Evolutionary conservation across 2,888 invertebrate genomes (phyloP).

Genomic region (Cylindroiulus punctatus): DNA sequence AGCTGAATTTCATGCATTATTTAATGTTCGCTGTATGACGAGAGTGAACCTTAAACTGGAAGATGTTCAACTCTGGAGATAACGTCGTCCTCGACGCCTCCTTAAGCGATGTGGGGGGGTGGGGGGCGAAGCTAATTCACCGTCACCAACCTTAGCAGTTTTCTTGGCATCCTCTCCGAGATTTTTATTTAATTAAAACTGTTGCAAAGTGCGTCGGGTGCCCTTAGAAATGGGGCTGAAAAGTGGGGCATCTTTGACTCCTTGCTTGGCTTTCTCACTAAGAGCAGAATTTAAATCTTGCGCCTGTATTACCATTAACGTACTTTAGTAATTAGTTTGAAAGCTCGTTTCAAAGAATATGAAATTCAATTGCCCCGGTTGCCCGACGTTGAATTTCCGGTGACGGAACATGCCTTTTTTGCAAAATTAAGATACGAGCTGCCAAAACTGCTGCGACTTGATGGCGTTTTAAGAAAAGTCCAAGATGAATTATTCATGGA

Average conservation of each 20-base stretch:
- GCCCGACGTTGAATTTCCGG: constrained; percentile 30
- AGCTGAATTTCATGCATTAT: not conserved
- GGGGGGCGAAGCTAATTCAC: too few relatives aligned
- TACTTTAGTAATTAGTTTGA: constrained; percentile 38
- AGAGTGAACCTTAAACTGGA: constrained; percentile 2
- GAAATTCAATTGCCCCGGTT: constrained; percentile 5
- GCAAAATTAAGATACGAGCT: not conserved
- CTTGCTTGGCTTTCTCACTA: not conserved
- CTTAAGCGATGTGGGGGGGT: not conserved
- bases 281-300: not conserved
- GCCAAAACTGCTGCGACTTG: not conserved
- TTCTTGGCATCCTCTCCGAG: not conserved
- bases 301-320: not conserved
- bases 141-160: too few relatives aligned
- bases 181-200: constrained; percentile 30
- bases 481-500: constrained; percentile 13
- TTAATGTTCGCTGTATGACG: not conserved
- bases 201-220: not conserved
- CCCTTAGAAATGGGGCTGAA: not conserved
- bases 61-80: constrained; percentile 10
- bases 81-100: constrained; percentile 10
- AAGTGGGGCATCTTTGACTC: not conserved
- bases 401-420: not conserved
- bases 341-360: constrained; percentile 4
- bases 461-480: not conserved